Conservation (phyloP, 2,888 invertebrate species). For the Lycaena phlaeas region DNA sequence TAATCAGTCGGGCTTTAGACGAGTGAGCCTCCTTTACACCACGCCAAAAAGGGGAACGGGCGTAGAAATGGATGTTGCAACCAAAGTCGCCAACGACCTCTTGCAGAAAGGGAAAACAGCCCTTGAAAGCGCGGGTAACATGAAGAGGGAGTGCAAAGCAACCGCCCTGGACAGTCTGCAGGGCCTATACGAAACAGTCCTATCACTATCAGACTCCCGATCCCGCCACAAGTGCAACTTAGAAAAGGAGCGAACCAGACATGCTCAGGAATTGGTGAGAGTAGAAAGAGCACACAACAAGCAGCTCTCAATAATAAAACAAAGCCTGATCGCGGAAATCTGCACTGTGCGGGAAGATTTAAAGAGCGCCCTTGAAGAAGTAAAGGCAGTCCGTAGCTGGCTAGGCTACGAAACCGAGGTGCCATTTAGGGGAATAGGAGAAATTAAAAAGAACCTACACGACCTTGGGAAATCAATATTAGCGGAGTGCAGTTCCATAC, state of each 20-base stretch:
- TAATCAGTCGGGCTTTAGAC: too few species aligned
- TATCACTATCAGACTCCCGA: slow-evolving; percentile 18
- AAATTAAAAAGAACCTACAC: too few species aligned
- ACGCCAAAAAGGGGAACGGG: slow-evolving; percentile 5
- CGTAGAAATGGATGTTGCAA: slow-evolving; percentile 19
- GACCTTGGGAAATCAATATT: too few species aligned
- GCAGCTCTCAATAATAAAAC: background rate
- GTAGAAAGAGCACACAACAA: background rate
- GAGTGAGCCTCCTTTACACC: slow-evolving; percentile 6
- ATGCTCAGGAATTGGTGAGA: slow-evolving; percentile 4
- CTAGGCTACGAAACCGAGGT: too few species aligned
- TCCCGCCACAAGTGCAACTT: slow-evolving; percentile 16
- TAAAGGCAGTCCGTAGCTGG: background rate
- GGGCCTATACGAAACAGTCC: slow-evolving; percentile 15
- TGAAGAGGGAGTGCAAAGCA: slow-evolving; percentile 19
- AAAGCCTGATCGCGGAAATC: background rate
- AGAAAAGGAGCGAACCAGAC: slow-evolving; percentile 4
- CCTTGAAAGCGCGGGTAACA: slow-evolving; percentile 18
- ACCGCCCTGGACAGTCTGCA: slow-evolving; percentile 16
- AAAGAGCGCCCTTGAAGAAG: too few species aligned
- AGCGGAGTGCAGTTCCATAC: too few species aligned
- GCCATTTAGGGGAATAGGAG: too few species aligned
- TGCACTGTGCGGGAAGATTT: too few species aligned
- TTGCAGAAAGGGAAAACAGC: slow-evolving; percentile 17
- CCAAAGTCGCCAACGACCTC: slow-evolving; percentile 14